A percentile compares a stretch with the other conserved stretches of the same genome.
Conservation (phyloP, 2,797 vertebrate genomes). For the Adrianichthys oophorus region DNA sequence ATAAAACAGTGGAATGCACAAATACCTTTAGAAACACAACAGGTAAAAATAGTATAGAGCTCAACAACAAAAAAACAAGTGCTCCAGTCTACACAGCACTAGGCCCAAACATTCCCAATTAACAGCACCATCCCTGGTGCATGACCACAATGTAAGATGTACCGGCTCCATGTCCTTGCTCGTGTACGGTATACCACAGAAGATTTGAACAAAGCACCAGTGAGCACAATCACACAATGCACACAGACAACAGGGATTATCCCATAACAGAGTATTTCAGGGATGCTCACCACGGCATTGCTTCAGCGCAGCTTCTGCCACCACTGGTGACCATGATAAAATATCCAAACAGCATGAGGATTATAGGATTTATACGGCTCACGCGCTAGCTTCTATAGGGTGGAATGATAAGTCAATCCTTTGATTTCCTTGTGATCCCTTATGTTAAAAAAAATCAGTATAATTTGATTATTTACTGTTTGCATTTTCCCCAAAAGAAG, state of each 20-base stretch:
- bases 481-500: too few relatives aligned
- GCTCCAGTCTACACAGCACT: too few relatives aligned
- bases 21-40: too few relatives aligned
- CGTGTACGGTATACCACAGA: background rate
- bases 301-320: background rate
- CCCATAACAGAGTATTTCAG: conserved; percentile 1
- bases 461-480: background rate
- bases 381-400: conserved; percentile 1
- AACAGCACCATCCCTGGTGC: background rate
- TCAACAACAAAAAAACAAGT: too few relatives aligned
- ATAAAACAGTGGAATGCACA: too few relatives aligned
- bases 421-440: conserved; percentile 1
- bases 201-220: conserved; percentile 2
- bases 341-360: conserved; percentile 6
- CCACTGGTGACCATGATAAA: conserved; percentile 18
- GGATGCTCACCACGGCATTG: conserved; percentile 3
- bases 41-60: too few relatives aligned
- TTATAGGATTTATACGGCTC: conserved; percentile 8
- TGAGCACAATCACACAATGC: background rate
- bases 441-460: conserved; percentile 1
- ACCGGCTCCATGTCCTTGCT: background rate
- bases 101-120: background rate
- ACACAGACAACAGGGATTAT: conserved; percentile 1
- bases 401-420: conserved; percentile 2
- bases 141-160: background rate